Base-by-base conservation (phyloP, 92 coral and sea anemone genomes). In the Scolanthus callimorphus region DNA sequence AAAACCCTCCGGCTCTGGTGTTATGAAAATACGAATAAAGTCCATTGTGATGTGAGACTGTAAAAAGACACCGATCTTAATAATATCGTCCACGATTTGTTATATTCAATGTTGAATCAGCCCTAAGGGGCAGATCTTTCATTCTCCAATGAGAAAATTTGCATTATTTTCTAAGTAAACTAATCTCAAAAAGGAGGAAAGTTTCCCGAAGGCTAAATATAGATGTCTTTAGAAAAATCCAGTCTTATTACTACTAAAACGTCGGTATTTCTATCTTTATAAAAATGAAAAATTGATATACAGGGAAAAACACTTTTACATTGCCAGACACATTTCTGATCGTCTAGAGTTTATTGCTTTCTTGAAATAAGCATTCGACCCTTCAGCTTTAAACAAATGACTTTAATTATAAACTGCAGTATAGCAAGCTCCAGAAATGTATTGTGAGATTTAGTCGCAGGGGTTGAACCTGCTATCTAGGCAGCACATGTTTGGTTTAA, bases 11-110 rank as follows among this genome's bases (percentile, higher is more conserved):
- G 44, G 56, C 37, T 43, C 37, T 43, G 39, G 31, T 28, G 13
- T 63, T 34, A 55, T 44, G 28, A 51, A 25, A 30, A 68, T 44
- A 39, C 15, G 31, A 68, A 37, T 11, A 51, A 61, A 68, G 25
- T 13, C 10, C 56, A 53, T 34, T 47, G 17, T 30, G 28, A 31
- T 20, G 26, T 51, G 31, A 28, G 28, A 31, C 19, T 46, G 52
- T 20, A 46, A 20, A 46, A 20, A 4, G 52, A 9, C 11, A 4
- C 41, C 8, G 15, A 34, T 9, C 52, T 46, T 46, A 10, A 21
- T 34, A 46, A 21, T 46, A 46, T 20, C 4, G 17, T 11, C 12
- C 11, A 20, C 17, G 52, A 46, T 9, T 46, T 46, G 22, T 46
- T 46, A 4, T 46, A 19, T 46, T 11, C 52, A 46, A 46, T 46